Conservation (phyloP, 2,113 vertebrate genomes). For the Plecotus auritus region DNA sequence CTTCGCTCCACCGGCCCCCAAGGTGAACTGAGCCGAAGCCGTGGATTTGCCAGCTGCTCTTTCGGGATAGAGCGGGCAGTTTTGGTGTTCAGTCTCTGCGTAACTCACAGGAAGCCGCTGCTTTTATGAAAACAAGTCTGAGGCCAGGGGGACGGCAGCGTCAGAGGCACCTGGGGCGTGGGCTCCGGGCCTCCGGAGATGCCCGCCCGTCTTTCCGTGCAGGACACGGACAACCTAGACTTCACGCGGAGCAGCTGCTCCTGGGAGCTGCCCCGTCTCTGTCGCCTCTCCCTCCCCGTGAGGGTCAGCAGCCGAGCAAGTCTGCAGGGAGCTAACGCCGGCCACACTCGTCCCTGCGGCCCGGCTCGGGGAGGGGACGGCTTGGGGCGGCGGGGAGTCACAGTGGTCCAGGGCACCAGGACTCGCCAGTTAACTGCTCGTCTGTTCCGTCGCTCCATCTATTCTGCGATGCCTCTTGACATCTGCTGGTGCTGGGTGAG, state of each 20-base stretch:
- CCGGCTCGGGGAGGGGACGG: accelerated
- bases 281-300: accelerated
- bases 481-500: neutral
- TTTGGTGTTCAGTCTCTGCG: neutral
- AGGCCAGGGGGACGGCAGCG: neutral
- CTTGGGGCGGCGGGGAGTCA: neutral
- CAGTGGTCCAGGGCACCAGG: neutral
- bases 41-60: neutral
- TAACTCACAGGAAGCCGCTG: neutral
- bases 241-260: accelerated
- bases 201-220: neutral
- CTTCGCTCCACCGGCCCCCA: neutral
- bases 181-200: neutral
- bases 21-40: neutral
- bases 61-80: accelerated
- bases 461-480: neutral
- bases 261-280: accelerated
- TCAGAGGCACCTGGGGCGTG: accelerated
- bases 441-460: too few relatives aligned
- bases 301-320: too few relatives aligned
- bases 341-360: neutral
- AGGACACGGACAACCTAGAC: neutral
- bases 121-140: neutral
- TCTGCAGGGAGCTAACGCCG: accelerated
- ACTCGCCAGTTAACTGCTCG: accelerated